phyloP scores from a whole-genome alignment of 30 jellyfish, hydroid and myxozoan species.

The Cassiopea andromeda region DNA sequence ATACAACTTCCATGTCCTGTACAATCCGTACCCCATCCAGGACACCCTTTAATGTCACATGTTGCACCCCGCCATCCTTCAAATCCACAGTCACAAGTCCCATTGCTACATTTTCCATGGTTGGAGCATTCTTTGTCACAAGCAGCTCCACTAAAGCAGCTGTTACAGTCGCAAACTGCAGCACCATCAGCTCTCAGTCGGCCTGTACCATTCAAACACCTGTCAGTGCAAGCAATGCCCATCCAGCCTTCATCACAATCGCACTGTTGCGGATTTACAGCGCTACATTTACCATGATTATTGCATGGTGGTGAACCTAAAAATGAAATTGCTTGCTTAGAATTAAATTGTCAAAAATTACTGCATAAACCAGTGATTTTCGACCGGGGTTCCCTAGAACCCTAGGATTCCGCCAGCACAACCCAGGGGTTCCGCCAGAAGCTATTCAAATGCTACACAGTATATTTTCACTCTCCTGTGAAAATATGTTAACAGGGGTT shows the following conservation, averaged over 20 bases:
- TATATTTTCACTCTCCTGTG: too few species aligned
- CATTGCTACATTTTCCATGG: constrained; percentile 56
- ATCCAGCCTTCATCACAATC: constrained; percentile 73
- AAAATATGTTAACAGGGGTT: too few species aligned
- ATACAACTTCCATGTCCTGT: constrained; percentile 71
- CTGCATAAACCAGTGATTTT: too few species aligned
- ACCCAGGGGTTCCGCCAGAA: too few species aligned
- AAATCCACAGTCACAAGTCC: constrained; percentile 68
- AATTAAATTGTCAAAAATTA: neutral
- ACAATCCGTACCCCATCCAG: constrained; percentile 79
- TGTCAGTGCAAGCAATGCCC: constrained; percentile 69
- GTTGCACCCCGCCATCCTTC: constrained; percentile 74
- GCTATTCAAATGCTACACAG: too few species aligned
- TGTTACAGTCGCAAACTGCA: constrained; percentile 64
- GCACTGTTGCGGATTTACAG: constrained; percentile 55
- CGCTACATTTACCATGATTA: constrained; percentile 62
- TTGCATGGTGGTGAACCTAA: constrained; percentile 71
- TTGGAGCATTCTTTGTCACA: constrained; percentile 70
- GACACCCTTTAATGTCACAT: constrained; percentile 62
- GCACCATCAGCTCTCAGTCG: constrained; percentile 54
- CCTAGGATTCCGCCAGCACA: too few species aligned
- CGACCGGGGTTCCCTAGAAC: too few species aligned
- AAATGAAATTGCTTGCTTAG: neutral
- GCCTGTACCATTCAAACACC: constrained; percentile 63
- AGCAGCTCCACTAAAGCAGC: constrained; percentile 65